Conservation (phyloP, 2,888 invertebrate genomes). For the Epirrhoe tristata region DNA sequence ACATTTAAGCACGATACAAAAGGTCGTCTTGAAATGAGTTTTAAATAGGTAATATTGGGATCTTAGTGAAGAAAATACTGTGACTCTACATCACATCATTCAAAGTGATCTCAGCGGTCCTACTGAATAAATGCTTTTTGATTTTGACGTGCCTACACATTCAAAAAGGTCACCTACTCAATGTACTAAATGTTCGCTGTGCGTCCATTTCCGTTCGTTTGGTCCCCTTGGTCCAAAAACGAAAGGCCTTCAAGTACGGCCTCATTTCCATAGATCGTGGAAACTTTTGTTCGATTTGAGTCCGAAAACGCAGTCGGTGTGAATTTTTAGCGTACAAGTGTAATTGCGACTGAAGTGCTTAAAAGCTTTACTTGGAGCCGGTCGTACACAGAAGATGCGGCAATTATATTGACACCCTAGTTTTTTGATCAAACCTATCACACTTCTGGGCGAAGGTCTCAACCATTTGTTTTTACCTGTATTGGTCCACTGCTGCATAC, state of each 20-base stretch:
- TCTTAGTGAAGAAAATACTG: neutral
- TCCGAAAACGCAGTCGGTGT: constrained; percentile 57
- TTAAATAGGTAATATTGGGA: neutral
- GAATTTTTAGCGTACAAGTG: constrained; percentile 62
- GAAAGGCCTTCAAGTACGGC: constrained; percentile 45
- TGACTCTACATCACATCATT: neutral
- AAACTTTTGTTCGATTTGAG: constrained; percentile 61
- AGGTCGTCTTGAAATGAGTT: too few species aligned
- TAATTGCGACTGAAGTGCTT: constrained; percentile 71
- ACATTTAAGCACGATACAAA: neutral
- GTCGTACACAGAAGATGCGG: constrained; percentile 22
- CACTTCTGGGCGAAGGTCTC: too few species aligned
- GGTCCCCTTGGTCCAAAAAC: constrained; percentile 46
- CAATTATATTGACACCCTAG: neutral
- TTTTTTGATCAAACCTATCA: too few species aligned
- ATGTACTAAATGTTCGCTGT: neutral
- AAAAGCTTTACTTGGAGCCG: constrained; percentile 68
- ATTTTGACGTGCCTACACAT: too few species aligned
- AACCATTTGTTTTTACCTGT: too few species aligned
- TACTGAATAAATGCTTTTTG: too few species aligned
- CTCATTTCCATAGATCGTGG: constrained; percentile 60
- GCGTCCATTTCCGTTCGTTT: constrained; percentile 35
- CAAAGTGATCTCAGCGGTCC: too few species aligned
- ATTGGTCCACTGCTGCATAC: too few species aligned
- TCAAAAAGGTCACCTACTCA: neutral